A percentile compares a stretch with the other conserved stretches of the same genome.
These are phyloP conservation scores for Rhodinocichla rosea DNA, from an alignment of 2,113 vertebrate genomes.

Conservation along the genomic window DNA sequence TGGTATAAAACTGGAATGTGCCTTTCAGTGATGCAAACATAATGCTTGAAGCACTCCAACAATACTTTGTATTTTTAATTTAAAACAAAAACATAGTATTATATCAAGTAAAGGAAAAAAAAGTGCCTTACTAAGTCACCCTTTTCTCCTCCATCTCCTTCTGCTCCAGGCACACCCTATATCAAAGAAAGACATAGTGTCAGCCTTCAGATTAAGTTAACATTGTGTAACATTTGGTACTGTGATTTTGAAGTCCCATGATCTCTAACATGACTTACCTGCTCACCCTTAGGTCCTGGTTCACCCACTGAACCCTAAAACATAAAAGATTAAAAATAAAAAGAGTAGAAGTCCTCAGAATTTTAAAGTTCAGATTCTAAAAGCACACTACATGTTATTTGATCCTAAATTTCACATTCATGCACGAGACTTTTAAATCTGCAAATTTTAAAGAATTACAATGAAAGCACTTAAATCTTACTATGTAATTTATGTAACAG, in stretches of 20 bases:
- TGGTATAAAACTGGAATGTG: not conserved
- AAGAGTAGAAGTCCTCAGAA: not conserved
- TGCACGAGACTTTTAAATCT: not conserved
- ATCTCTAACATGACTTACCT: slow-evolving; percentile 71
- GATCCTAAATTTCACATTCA: not conserved
- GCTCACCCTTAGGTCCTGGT: slow-evolving; percentile 88
- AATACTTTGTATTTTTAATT: not conserved
- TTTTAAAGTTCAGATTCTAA: not conserved
- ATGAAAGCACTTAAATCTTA: not conserved
- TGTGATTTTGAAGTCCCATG: not conserved
- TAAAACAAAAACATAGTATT: not conserved
- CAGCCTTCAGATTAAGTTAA: not conserved
- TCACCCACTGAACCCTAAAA: slow-evolving; percentile 86
- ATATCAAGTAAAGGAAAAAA: not conserved
- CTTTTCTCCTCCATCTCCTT: slow-evolving; percentile 88
- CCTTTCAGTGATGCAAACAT: not conserved
- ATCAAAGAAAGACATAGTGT: slow-evolving; percentile 11
- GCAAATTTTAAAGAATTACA: not conserved
- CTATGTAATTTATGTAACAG: not conserved
- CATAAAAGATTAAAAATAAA: not conserved
- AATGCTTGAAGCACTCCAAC: not conserved
- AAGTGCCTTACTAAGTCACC: slow-evolving; percentile 83
- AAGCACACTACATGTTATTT: not conserved
- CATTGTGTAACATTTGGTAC: not conserved
- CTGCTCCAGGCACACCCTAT: slow-evolving; percentile 88